These are phyloP conservation scores for Heptranchias perlo DNA, from an alignment of 2,113 vertebrate genomes.

Conservation along the genomic window DNA sequence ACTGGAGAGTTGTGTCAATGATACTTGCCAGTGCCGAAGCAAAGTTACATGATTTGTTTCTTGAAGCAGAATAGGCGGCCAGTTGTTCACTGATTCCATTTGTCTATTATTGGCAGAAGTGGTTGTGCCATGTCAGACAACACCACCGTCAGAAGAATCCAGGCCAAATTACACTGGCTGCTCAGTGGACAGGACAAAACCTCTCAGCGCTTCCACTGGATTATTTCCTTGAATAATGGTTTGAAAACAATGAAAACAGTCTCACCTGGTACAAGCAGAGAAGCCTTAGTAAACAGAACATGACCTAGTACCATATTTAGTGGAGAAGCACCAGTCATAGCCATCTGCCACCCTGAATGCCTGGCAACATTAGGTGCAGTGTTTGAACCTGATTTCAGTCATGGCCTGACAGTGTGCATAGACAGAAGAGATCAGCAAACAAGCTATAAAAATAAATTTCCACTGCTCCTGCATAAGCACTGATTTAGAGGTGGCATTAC, in stretches of 20 bases:
- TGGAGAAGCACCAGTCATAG: not conserved
- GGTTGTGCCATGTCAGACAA: not conserved
- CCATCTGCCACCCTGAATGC: not conserved
- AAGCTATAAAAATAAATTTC: not conserved
- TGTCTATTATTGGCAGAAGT: not conserved
- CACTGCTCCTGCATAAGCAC: not conserved
- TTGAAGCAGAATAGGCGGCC: not conserved
- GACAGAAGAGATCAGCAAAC: not conserved
- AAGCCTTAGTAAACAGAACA: not conserved
- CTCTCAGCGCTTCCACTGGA: not conserved
- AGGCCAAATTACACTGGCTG: not conserved
- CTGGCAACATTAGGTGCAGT: not conserved
- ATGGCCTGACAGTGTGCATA: not conserved
- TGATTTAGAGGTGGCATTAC: not conserved
- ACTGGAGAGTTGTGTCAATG: not conserved
- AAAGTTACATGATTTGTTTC: not conserved
- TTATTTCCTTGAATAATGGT: not conserved
- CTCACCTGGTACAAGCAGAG: not conserved
- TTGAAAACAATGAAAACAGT: not conserved
- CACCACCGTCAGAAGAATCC: not conserved
- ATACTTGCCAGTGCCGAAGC: not conserved
- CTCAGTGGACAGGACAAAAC: not conserved
- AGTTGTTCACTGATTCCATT: not conserved
- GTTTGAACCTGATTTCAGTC: not conserved
- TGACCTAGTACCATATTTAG: not conserved